Evolutionary conservation across 1,140 invertebrate species (phyloP).

Genomic region (Nephotettix cincticeps): DNA sequence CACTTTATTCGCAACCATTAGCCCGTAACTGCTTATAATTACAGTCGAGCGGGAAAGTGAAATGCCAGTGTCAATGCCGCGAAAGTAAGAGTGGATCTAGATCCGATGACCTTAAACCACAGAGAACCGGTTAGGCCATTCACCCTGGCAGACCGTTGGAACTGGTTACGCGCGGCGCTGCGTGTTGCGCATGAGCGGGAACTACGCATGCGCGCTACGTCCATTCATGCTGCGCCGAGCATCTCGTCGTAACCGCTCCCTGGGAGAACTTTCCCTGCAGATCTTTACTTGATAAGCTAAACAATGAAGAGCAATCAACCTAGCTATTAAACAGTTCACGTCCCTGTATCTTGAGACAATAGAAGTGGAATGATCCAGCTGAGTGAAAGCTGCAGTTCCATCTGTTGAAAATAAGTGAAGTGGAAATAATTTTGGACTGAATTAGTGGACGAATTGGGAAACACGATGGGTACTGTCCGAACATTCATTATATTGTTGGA

Average conservation of each 20-base stretch:
- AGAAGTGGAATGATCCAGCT: too few species aligned
- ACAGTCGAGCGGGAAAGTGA: neutral
- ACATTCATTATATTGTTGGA: too few species aligned
- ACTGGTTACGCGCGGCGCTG: neutral
- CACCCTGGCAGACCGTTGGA: neutral
- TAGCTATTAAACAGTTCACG: neutral
- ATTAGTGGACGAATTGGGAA: too few species aligned
- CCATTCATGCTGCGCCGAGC: neutral
- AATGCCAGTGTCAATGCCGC: conserved; percentile 21
- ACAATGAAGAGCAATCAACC: neutral
- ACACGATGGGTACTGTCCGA: too few species aligned
- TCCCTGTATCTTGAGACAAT: too few species aligned
- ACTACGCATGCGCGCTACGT: neutral
- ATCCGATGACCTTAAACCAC: conserved; percentile 14
- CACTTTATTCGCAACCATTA: neutral
- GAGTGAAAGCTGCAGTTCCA: too few species aligned
- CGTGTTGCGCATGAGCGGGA: neutral
- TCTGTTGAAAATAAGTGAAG: too few species aligned
- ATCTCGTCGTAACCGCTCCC: neutral
- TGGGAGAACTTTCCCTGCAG: neutral
- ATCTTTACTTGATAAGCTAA: neutral
- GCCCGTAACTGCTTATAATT: neutral
- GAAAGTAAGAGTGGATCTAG: conserved; percentile 16
- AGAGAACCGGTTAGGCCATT: neutral
- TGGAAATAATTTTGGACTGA: too few species aligned